Percentiles rank a stretch among this genome's conserved stretches.
These are phyloP conservation scores for Stenoptilia bipunctidactyla DNA, from an alignment of 2,888 invertebrate genomes.

Conservation along the genomic window DNA sequence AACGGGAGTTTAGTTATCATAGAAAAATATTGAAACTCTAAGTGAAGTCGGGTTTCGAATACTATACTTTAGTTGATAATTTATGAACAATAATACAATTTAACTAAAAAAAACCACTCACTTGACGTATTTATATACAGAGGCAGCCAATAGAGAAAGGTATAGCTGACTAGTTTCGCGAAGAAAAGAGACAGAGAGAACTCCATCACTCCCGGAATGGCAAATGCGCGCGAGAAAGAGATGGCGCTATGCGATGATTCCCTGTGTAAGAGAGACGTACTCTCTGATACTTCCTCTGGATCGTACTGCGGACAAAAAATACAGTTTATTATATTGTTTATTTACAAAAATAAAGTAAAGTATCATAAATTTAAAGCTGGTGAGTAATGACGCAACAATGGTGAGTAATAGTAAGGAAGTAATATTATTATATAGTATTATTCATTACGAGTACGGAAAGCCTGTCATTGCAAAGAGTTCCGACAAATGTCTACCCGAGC, in stretches of 20 bases:
- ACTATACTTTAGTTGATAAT: too few species aligned
- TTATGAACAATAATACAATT: neutral
- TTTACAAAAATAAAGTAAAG: neutral
- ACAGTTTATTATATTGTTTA: neutral
- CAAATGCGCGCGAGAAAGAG: constrained; percentile 81
- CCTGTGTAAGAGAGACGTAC: constrained; percentile 58
- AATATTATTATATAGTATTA: too few species aligned
- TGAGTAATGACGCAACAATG: too few species aligned
- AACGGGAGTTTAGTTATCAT: too few species aligned
- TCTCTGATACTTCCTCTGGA: constrained; percentile 31
- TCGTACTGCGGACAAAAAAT: neutral
- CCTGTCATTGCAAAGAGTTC: too few species aligned
- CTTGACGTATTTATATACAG: constrained; percentile 87
- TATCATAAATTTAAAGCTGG: too few species aligned
- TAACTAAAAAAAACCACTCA: constrained; percentile 60
- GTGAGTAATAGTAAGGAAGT: too few species aligned
- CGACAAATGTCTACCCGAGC: too few species aligned
- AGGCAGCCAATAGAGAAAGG: constrained; percentile 97
- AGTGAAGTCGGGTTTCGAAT: too few species aligned
- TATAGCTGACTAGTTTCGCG: constrained; percentile 96
- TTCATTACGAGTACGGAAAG: too few species aligned
- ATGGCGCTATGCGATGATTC: constrained; percentile 72
- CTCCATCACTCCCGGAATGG: constrained; percentile 93
- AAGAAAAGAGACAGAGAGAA: constrained; percentile 95
- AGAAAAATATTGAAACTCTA: too few species aligned